phyloP scores from a whole-genome alignment of 2,113 vertebrate genomes.

The Notarius lentiginosus region DNA sequence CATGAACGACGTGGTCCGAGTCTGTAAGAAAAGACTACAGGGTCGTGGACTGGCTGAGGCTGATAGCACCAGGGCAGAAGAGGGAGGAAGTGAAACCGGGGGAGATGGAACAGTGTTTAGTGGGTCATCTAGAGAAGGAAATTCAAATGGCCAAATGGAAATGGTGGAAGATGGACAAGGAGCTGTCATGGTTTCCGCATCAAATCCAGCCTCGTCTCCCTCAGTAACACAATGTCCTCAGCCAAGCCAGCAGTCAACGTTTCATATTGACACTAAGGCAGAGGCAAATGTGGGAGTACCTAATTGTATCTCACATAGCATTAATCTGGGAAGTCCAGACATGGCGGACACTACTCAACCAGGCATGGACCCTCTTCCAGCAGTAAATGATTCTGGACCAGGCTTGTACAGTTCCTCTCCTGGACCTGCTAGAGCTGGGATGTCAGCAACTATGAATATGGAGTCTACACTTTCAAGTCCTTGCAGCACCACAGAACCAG shows the following conservation, averaged over 20 bases:
- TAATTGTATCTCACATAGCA: slow-evolving; percentile 19
- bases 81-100: slow-evolving; percentile 55
- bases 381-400: slow-evolving; percentile 51
- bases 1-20: slow-evolving; percentile 94
- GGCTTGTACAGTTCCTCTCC: slow-evolving; percentile 46
- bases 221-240: slow-evolving; percentile 36
- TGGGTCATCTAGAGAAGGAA: not conserved
- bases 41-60: slow-evolving; percentile 83
- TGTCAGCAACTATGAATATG: slow-evolving; percentile 50
- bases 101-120: slow-evolving; percentile 19
- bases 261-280: slow-evolving; percentile 35
- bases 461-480: slow-evolving; percentile 79
- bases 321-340: slow-evolving; percentile 61
- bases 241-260: slow-evolving; percentile 42
- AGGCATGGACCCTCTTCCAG: slow-evolving; percentile 75
- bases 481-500: slow-evolving; percentile 83
- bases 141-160: not conserved
- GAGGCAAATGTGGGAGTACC: not conserved
- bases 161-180: slow-evolving; percentile 30
- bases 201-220: slow-evolving; percentile 39
- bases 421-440: slow-evolving; percentile 42
- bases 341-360: slow-evolving; percentile 89
- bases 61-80: slow-evolving; percentile 90
- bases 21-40: slow-evolving; percentile 87
- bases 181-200: slow-evolving; percentile 38